Conservation (phyloP, 2,888 invertebrate species). For the Troides helena region DNA sequence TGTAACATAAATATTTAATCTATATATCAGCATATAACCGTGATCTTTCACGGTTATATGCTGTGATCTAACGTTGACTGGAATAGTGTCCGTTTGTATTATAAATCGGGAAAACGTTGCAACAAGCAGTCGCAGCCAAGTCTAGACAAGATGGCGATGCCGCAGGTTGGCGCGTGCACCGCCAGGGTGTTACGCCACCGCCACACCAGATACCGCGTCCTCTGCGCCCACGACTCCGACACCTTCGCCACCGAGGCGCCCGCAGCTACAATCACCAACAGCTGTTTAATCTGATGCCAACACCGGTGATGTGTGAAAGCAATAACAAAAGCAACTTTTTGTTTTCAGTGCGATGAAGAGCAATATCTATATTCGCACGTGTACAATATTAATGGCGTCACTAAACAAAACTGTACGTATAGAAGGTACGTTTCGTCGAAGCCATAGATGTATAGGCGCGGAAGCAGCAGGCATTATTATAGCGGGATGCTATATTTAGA, state of each 20-base stretch:
- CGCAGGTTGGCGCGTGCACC: slow-evolving; percentile 63
- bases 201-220: slow-evolving; percentile 53
- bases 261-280: slow-evolving; percentile 54
- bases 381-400: not conserved
- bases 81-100: not conserved
- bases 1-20: not conserved
- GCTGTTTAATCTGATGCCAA: slow-evolving; percentile 36
- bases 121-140: slow-evolving; percentile 63
- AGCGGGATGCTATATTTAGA: slow-evolving; percentile 73
- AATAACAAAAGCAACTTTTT: not conserved
- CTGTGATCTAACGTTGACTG: not conserved
- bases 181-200: slow-evolving; percentile 49
- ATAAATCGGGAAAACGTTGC: slow-evolving; percentile 27
- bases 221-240: slow-evolving; percentile 43
- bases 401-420: not conserved
- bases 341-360: not conserved
- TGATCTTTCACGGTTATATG: not conserved
- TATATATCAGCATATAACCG: not conserved
- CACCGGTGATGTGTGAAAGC: not conserved
- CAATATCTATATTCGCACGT: not conserved
- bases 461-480: slow-evolving; percentile 58
- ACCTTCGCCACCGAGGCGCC: slow-evolving; percentile 41
- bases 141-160: slow-evolving; percentile 50
- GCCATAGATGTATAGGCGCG: slow-evolving; percentile 32
- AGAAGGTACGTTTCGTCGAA: not conserved